Evolutionary conservation across 2,113 vertebrate species (phyloP).

Genomic region (Hylia prasina): DNA sequence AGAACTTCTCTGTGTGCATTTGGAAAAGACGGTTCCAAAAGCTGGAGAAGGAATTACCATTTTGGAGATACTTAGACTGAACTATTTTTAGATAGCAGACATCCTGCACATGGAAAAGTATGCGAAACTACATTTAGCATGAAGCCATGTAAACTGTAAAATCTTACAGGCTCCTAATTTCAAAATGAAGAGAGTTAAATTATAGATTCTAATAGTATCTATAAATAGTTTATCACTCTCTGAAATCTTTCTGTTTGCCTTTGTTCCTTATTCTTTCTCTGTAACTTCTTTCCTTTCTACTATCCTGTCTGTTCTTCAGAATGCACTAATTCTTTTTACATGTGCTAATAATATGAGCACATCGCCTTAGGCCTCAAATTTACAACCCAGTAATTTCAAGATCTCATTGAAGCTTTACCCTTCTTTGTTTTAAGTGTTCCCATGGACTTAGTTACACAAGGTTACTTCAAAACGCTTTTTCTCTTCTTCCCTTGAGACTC

Average conservation of each 20-base stretch:
- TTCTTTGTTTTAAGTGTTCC: conserved; percentile 53
- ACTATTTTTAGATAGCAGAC: conserved; percentile 22
- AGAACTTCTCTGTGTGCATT: neutral
- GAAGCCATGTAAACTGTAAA: conserved; percentile 31
- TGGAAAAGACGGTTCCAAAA: neutral
- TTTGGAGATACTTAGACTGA: conserved; percentile 8
- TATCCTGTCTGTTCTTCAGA: conserved; percentile 7
- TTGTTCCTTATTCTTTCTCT: conserved; percentile 38
- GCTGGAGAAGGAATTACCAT: conserved; percentile 6
- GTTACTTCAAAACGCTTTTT: conserved; percentile 26
- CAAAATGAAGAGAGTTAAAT: conserved; percentile 59
- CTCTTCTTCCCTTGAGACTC: conserved; percentile 6
- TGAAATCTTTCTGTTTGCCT: conserved; percentile 50
- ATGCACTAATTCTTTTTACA: conserved; percentile 33
- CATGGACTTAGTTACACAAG: conserved; percentile 24
- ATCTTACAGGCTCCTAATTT: conserved; percentile 46
- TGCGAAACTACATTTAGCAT: conserved; percentile 18
- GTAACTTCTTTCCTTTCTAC: conserved; percentile 32
- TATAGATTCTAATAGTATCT: conserved; percentile 40
- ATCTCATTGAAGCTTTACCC: conserved; percentile 17
- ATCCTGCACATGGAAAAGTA: neutral
- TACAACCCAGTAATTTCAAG: conserved; percentile 53
- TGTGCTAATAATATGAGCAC: conserved; percentile 52
- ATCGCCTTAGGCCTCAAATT: conserved; percentile 36
- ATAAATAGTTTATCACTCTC: conserved; percentile 53